Conservation (phyloP, 2,797 vertebrate genomes). For the Platyrinchus mystaceus region DNA sequence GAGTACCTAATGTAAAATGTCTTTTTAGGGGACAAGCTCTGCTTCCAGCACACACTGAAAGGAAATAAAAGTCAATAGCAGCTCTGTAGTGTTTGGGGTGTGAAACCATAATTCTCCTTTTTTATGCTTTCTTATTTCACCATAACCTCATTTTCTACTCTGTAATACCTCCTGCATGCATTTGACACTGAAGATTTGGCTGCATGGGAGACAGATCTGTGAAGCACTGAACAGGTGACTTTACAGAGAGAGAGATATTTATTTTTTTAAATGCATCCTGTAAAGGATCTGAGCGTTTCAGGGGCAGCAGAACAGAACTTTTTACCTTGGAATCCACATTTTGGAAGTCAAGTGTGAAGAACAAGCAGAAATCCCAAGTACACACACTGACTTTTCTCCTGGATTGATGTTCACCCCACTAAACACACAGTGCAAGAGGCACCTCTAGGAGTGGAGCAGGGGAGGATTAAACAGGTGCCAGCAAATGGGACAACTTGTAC, state of each 20-base stretch:
- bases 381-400: background rate
- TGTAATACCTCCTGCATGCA: background rate
- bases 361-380: background rate
- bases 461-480: background rate
- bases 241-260: background rate
- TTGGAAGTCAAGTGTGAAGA: background rate
- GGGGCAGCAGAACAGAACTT: background rate
- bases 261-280: background rate
- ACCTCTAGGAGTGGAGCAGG: background rate
- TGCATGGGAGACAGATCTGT: rapidly evolving
- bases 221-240: background rate
- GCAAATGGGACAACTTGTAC: background rate
- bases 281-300: background rate
- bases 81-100: background rate
- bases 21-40: background rate
- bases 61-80: background rate
- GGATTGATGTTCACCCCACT: background rate
- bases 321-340: background rate
- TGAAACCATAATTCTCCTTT: background rate
- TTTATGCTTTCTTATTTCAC: background rate
- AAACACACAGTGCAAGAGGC: background rate
- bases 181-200: background rate
- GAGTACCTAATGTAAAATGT: background rate
- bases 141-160: background rate
- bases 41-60: background rate